phyloP scores from a whole-genome alignment of 2,888 invertebrate species.

The Camptogramma bilineatum region DNA sequence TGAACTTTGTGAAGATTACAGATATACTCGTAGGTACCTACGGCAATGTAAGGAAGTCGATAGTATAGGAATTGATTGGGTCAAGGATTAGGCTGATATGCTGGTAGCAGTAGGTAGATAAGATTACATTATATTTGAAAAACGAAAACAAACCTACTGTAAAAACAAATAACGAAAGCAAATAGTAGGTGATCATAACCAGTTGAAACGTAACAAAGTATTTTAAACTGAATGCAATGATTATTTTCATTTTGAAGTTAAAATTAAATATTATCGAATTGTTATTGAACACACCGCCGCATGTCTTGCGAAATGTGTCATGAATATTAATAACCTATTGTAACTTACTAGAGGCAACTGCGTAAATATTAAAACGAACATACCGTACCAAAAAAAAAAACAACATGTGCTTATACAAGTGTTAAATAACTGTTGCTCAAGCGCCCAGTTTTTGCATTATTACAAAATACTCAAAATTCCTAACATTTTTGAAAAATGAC shows the following conservation, averaged over 20 bases:
- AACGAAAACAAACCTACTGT: background rate
- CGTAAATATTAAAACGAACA: constrained; percentile 53
- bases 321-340: constrained; percentile 66
- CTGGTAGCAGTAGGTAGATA: background rate
- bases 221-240: background rate
- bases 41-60: constrained; percentile 56
- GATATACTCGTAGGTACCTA: constrained; percentile 48
- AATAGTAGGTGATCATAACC: background rate
- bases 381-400: constrained; percentile 19
- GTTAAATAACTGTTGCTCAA: constrained; percentile 42
- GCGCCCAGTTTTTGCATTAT: constrained; percentile 1
- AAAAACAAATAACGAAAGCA: background rate
- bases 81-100: constrained; percentile 42
- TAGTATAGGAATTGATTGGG: constrained; percentile 52
- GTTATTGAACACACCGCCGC: constrained; percentile 31
- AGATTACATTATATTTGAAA: background rate
- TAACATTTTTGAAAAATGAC: background rate
- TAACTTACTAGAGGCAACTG: constrained; percentile 53
- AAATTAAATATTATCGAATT: constrained; percentile 13
- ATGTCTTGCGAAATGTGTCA: constrained; percentile 60
- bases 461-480: background rate
- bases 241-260: constrained; percentile 4
- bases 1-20: constrained; percentile 49
- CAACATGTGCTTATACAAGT: background rate
- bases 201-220: background rate